Evolutionary conservation across 1,140 invertebrate species (phyloP).

Genomic region (Amphibalanus amphitrite): DNA sequence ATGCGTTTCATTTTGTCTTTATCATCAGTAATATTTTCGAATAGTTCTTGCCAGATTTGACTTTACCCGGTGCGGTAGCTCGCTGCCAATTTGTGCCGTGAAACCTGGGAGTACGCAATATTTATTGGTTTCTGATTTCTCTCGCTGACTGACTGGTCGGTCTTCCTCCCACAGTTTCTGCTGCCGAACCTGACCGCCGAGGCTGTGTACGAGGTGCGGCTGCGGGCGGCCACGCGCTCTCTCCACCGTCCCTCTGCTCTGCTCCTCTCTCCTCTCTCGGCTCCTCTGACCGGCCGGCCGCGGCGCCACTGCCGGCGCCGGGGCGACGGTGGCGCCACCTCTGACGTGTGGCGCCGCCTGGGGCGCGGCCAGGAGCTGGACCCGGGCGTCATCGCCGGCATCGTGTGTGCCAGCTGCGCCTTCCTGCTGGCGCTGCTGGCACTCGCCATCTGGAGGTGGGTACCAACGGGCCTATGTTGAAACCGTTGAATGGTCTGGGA

Average conservation of each 20-base stretch:
- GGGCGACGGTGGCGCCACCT: neutral
- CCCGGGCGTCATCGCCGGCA: constrained; percentile 49
- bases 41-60: too few relatives aligned
- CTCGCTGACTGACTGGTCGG: too few relatives aligned
- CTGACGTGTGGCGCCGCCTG: constrained; percentile 25
- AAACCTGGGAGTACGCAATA: too few relatives aligned
- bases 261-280: neutral
- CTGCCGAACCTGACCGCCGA: neutral
- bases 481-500: too few relatives aligned
- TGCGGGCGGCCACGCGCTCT: neutral
- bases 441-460: constrained; percentile 59
- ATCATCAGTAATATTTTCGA: too few relatives aligned
- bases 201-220: neutral
- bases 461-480: too few relatives aligned
- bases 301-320: neutral
- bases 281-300: neutral
- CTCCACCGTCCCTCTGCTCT: neutral
- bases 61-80: too few relatives aligned
- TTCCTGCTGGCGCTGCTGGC: constrained; percentile 48
- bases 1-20: too few relatives aligned
- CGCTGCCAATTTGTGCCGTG: too few relatives aligned
- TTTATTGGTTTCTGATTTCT: too few relatives aligned
- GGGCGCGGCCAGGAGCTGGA: constrained; percentile 42
- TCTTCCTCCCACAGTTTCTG: neutral
- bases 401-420: constrained; percentile 51